Conservation (phyloP, 2,888 invertebrate genomes). For the Malachius bipustulatus region DNA sequence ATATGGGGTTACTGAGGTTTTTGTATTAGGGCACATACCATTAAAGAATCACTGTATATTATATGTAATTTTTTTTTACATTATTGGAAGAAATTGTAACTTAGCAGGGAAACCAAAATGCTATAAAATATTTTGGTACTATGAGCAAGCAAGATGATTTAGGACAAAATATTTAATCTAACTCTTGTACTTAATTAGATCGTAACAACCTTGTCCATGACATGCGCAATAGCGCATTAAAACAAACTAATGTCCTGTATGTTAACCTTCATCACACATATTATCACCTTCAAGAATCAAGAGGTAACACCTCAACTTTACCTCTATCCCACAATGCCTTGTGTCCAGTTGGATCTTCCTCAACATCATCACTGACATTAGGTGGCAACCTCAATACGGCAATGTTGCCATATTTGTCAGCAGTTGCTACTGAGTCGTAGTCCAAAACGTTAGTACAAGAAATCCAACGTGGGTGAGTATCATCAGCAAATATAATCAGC, state of each 20-base stretch:
- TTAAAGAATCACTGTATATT: too few relatives aligned
- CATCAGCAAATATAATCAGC: constrained; percentile 95
- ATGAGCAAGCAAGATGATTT: constrained; percentile 13
- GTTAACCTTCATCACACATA: too few relatives aligned
- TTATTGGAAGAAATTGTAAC: constrained; percentile 10
- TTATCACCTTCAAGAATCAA: too few relatives aligned
- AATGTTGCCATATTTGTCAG: constrained; percentile 97
- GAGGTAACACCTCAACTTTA: constrained; percentile 17
- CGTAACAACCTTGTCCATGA: too few relatives aligned
- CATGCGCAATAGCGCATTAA: too few relatives aligned
- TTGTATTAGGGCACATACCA: too few relatives aligned
- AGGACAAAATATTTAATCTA: too few relatives aligned
- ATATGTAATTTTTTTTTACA: too few relatives aligned
- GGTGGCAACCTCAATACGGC: constrained; percentile 72
- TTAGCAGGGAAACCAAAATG: constrained; percentile 13
- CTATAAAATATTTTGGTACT: constrained; percentile 12
- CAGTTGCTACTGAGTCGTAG: constrained; percentile 90
- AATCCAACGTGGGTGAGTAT: constrained; percentile 94
- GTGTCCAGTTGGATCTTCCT: constrained; percentile 98
- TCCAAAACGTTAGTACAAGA: constrained; percentile 87
- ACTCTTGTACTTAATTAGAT: too few relatives aligned
- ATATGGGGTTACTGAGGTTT: too few relatives aligned
- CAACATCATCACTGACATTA: constrained; percentile 92
- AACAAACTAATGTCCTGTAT: too few relatives aligned
- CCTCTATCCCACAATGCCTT: constrained; percentile 91